Evolutionary conservation across 2,888 invertebrate genomes (phyloP).

Genomic region (Pristionchus exspectatus): DNA sequence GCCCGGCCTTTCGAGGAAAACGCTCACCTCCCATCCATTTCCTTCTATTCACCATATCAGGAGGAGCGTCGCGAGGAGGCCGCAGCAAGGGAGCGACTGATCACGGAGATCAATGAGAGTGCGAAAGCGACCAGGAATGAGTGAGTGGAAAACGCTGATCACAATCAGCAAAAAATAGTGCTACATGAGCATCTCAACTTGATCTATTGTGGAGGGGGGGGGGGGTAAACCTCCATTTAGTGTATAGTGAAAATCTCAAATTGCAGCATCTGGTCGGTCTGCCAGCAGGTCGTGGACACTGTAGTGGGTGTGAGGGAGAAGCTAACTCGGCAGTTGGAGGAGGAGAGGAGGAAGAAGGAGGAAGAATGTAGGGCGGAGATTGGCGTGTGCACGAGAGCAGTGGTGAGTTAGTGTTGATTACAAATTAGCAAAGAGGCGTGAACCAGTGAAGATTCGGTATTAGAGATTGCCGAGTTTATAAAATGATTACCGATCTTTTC

Average conservation of each 20-base stretch:
- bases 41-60: constrained; percentile 79
- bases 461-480: too few relatives aligned
- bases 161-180: too few relatives aligned
- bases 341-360: constrained; percentile 64
- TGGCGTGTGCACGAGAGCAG: constrained; percentile 60
- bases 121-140: constrained; percentile 80
- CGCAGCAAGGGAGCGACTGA: constrained; percentile 84
- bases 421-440: neutral
- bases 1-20: too few relatives aligned
- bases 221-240: too few relatives aligned
- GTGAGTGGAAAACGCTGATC: too few relatives aligned
- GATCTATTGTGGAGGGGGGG: too few relatives aligned
- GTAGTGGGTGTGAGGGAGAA: constrained; percentile 84
- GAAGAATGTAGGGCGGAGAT: constrained; percentile 67
- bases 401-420: constrained; percentile 59
- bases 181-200: too few relatives aligned
- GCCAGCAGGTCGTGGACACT: constrained; percentile 85
- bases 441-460: too few relatives aligned
- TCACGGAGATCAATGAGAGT: constrained; percentile 85
- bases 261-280: constrained; percentile 85
- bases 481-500: too few relatives aligned
- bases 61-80: constrained; percentile 86
- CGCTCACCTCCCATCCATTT: too few relatives aligned
- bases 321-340: constrained; percentile 84
- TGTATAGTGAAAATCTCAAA: constrained; percentile 81